phyloP scores from a whole-genome alignment of 2,888 invertebrate genomes.

The Yponomeuta evonymella region DNA sequence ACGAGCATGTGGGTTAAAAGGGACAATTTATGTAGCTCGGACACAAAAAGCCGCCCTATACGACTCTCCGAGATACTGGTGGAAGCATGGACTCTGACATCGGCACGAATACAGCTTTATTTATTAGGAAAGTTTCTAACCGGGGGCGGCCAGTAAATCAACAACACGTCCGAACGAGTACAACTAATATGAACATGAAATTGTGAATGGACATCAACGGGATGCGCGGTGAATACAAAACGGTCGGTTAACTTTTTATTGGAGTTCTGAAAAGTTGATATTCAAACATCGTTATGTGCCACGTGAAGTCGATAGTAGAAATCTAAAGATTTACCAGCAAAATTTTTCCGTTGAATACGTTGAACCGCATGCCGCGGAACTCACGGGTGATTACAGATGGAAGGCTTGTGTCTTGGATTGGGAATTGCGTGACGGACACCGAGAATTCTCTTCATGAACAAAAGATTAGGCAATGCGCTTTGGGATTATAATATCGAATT shows the following conservation, averaged over 20 bases:
- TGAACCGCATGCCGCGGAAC: too few species aligned
- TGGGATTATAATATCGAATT: too few species aligned
- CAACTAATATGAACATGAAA: constrained; percentile 37
- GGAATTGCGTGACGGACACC: too few species aligned
- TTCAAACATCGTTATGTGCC: neutral
- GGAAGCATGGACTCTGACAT: constrained; percentile 63
- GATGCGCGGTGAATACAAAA: constrained; percentile 23
- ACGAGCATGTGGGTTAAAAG: constrained; percentile 42
- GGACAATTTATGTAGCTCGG: constrained; percentile 59
- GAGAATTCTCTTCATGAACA: too few species aligned
- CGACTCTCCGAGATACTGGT: constrained; percentile 47
- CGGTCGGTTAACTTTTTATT: constrained; percentile 30
- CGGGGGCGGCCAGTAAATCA: constrained; percentile 60
- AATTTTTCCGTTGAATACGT: too few species aligned
- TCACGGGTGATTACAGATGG: too few species aligned
- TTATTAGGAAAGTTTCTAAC: constrained; percentile 69
- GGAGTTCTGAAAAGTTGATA: constrained; percentile 31
- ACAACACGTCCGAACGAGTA: constrained; percentile 50
- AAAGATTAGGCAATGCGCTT: too few species aligned
- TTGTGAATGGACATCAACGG: constrained; percentile 32
- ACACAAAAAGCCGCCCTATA: constrained; percentile 51
- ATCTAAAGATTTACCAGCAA: too few species aligned
- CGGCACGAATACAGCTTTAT: constrained; percentile 66
- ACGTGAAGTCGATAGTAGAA: too few species aligned
- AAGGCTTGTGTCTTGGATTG: too few species aligned